These are phyloP conservation scores for Stenopsyche tienmushanensis DNA, from an alignment of 1,140 invertebrate genomes.

Conservation along the genomic window DNA sequence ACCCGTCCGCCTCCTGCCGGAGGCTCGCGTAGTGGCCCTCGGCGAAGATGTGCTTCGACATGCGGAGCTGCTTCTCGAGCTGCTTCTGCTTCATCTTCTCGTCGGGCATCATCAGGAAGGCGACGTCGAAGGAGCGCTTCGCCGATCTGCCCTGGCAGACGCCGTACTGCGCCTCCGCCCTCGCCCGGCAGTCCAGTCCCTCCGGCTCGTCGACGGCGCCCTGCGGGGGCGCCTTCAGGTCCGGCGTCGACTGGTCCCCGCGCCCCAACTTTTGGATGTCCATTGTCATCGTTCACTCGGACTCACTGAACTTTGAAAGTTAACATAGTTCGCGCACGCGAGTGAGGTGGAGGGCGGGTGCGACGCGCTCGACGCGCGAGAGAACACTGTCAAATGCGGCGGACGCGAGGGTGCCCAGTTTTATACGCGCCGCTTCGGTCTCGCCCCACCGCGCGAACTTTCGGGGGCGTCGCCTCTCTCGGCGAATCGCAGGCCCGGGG, in stretches of 20 bases:
- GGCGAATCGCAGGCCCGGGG: slow-evolving; percentile 46
- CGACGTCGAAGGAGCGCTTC: slow-evolving; percentile 84
- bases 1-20: slow-evolving; percentile 38
- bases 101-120: slow-evolving; percentile 83
- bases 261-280: slow-evolving; percentile 56
- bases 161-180: slow-evolving; percentile 49
- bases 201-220: slow-evolving; percentile 29
- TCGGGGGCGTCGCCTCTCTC: slow-evolving; percentile 46
- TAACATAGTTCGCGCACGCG: not conserved
- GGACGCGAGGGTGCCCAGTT: slow-evolving; percentile 22
- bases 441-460: slow-evolving; percentile 6
- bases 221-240: slow-evolving; percentile 40
- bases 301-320: slow-evolving; percentile 1
- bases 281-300: slow-evolving; percentile 55
- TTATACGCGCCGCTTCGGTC: not conserved
- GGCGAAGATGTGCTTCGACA: slow-evolving; percentile 55
- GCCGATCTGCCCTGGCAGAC: slow-evolving; percentile 48
- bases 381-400: slow-evolving; percentile 31
- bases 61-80: slow-evolving; percentile 60
- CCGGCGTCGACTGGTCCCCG: slow-evolving; percentile 53
- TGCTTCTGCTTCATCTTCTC: slow-evolving; percentile 73
- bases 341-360: not conserved
- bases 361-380: slow-evolving; percentile 22
- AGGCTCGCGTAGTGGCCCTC: slow-evolving; percentile 51
- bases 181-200: slow-evolving; percentile 34